Conservation (phyloP, 2,888 invertebrate genomes). For the Andrena bucephala region DNA sequence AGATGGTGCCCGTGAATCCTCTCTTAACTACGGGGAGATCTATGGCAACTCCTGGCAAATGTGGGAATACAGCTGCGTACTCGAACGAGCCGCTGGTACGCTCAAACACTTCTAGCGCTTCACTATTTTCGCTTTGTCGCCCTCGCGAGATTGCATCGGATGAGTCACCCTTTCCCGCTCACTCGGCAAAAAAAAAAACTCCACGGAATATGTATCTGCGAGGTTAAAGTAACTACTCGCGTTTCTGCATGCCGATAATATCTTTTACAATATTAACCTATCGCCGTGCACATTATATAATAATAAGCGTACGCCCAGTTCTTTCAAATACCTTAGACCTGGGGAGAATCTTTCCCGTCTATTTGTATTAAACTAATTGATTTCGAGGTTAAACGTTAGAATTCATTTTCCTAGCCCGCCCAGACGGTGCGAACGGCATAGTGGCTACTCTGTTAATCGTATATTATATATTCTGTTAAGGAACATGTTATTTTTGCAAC, state of each 20-base stretch:
- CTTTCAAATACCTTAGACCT: slow-evolving; percentile 7
- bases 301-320: slow-evolving; percentile 37
- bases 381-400: slow-evolving; percentile 61
- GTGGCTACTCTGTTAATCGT: slow-evolving; percentile 6
- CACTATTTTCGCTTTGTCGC: slow-evolving; percentile 50
- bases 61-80: slow-evolving; percentile 34
- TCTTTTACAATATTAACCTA: slow-evolving; percentile 29
- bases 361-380: slow-evolving; percentile 25
- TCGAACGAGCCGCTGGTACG: slow-evolving; percentile 40
- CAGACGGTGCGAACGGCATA: slow-evolving; percentile 33
- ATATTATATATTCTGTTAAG: neutral
- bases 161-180: slow-evolving; percentile 81
- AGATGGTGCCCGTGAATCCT: slow-evolving; percentile 67
- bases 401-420: slow-evolving; percentile 32
- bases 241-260: neutral
- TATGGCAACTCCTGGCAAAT: slow-evolving; percentile 41
- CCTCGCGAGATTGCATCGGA: slow-evolving; percentile 65
- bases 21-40: slow-evolving; percentile 36
- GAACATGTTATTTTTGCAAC: neutral
- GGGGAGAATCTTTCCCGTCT: slow-evolving; percentile 12
- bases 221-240: slow-evolving; percentile 61
- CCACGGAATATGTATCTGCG: slow-evolving; percentile 40
- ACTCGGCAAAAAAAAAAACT: slow-evolving; percentile 43
- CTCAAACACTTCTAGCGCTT: slow-evolving; percentile 34
- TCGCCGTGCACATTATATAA: slow-evolving; percentile 50